Evolutionary conservation across 2,888 invertebrate species (phyloP).

Genomic region (Strigamia crassipes): DNA sequence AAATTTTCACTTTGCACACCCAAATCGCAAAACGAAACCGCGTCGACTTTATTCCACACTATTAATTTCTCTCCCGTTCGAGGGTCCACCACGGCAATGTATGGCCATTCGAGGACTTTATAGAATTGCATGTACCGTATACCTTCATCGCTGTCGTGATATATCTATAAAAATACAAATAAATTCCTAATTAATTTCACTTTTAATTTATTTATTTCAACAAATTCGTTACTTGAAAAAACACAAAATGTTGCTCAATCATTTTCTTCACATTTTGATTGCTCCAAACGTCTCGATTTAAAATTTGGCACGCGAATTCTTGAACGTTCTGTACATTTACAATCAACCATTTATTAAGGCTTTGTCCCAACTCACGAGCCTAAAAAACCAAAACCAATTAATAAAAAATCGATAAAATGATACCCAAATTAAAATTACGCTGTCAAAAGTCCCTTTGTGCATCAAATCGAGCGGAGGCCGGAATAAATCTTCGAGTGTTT

Average conservation of each 20-base stretch:
- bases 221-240: slow-evolving; percentile 68
- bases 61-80: slow-evolving; percentile 68
- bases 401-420: not conserved
- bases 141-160: slow-evolving; percentile 66
- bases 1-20: no score
- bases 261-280: slow-evolving; percentile 66
- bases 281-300: slow-evolving; percentile 75
- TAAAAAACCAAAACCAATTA: slow-evolving; percentile 53
- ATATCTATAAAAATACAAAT: slow-evolving; percentile 56
- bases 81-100: slow-evolving; percentile 70
- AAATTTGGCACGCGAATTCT: slow-evolving; percentile 71
- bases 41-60: slow-evolving; percentile 60
- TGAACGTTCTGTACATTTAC: slow-evolving; percentile 72
- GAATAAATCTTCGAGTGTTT: slow-evolving; percentile 70
- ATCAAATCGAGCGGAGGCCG: slow-evolving; percentile 71
- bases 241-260: slow-evolving; percentile 68
- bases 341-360: slow-evolving; percentile 68
- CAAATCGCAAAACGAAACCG: slow-evolving; percentile 59
- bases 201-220: not conserved
- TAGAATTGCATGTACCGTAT: slow-evolving; percentile 69
- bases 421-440: slow-evolving; percentile 55
- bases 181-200: not conserved
- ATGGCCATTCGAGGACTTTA: slow-evolving; percentile 67
- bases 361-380: slow-evolving; percentile 65
- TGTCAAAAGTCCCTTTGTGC: slow-evolving; percentile 66